These are phyloP conservation scores for Bothrops jararaca DNA, from an alignment of 2,113 vertebrate species.

Conservation along the genomic window DNA sequence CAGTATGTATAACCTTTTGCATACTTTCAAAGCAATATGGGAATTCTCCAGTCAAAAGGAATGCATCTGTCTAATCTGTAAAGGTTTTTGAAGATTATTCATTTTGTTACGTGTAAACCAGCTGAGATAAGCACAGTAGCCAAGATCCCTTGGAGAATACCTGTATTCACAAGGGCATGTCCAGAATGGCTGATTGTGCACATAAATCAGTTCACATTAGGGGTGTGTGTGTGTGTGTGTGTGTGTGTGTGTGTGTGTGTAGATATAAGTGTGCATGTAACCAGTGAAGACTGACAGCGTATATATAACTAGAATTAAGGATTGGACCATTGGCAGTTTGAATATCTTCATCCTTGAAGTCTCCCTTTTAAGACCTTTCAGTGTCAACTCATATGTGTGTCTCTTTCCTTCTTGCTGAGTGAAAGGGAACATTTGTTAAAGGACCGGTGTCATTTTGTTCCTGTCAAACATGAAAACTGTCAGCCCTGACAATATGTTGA, in stretches of 20 bases:
- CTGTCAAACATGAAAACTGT: constrained; percentile 4
- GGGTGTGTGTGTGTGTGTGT: neutral
- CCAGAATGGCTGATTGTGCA: neutral
- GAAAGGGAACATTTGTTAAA: fast-evolving
- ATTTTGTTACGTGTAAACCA: neutral
- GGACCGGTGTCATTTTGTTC: neutral
- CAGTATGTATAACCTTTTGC: neutral
- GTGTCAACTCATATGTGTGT: neutral
- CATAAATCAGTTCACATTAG: neutral
- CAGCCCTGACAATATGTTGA: neutral
- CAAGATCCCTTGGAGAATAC: neutral
- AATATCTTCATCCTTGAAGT: neutral
- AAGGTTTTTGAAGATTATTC: neutral
- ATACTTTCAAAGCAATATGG: neutral
- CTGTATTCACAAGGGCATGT: neutral
- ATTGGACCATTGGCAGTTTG: neutral
- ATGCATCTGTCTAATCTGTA: neutral
- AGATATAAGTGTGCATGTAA: neutral
- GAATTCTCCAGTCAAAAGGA: neutral
- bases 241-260: neutral
- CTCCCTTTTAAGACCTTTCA: neutral
- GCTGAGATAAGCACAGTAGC: neutral
- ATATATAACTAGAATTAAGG: neutral
- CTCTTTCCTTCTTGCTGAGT: neutral
- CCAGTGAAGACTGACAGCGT: neutral